These are phyloP conservation scores for Nomada fucata DNA, from an alignment of 2,888 invertebrate species.

Conservation along the genomic window DNA sequence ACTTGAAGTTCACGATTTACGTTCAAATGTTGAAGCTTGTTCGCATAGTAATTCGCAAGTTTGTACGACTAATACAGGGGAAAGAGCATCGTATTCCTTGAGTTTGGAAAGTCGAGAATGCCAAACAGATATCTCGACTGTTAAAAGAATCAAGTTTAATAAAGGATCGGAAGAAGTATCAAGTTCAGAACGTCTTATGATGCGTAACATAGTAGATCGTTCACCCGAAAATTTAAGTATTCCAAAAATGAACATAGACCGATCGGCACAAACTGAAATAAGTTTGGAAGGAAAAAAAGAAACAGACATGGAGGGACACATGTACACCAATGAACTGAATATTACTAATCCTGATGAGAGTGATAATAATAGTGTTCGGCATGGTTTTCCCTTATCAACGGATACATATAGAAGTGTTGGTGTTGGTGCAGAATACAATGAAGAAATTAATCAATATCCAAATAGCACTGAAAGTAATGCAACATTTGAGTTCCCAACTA, in stretches of 20 bases:
- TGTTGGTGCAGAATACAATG: constrained; percentile 80
- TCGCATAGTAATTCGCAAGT: constrained; percentile 10
- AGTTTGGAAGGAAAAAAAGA: constrained; percentile 37
- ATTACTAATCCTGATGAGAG: constrained; percentile 75
- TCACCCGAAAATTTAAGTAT: constrained; percentile 71
- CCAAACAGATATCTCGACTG: constrained; percentile 77
- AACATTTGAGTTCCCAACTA: constrained; percentile 25
- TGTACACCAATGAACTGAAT: constrained; percentile 66
- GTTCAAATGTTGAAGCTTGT: constrained; percentile 7
- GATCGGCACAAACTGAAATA: constrained; percentile 68
- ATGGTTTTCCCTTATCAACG: constrained; percentile 74
- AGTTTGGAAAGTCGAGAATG: constrained; percentile 75
- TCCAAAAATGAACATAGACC: constrained; percentile 70
- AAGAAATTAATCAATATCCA: constrained; percentile 67
- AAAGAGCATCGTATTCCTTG: constrained; percentile 6
- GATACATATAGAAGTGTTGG: constrained; percentile 80
- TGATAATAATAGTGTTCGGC: constrained; percentile 72
- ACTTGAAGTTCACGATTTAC: background rate
- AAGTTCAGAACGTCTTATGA: constrained; percentile 51
- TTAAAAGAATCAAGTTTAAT: constrained; percentile 64
- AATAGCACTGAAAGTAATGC: constrained; percentile 61
- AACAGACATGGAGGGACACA: constrained; percentile 27
- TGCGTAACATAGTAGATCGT: constrained; percentile 74
- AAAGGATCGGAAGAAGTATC: constrained; percentile 45
- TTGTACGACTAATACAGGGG: background rate